These are phyloP conservation scores for Phaenicophaeus curvirostris DNA, from an alignment of 2,797 vertebrate species.

Conservation along the genomic window DNA sequence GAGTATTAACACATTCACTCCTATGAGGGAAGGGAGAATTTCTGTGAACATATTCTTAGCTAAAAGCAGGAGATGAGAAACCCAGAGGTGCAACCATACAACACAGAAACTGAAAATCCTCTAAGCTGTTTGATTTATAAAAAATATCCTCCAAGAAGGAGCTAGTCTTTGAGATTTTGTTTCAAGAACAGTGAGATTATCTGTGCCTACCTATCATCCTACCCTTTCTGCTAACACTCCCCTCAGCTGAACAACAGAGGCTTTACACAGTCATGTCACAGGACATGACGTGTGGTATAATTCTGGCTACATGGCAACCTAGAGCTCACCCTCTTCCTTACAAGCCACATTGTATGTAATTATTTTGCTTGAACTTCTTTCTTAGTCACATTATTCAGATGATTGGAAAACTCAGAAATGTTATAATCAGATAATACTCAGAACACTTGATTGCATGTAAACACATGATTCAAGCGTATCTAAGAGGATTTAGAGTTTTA, in stretches of 20 bases:
- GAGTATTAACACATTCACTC: neutral
- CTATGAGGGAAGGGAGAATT: neutral
- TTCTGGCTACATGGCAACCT: neutral
- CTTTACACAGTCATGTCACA: neutral
- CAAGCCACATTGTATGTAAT: neutral
- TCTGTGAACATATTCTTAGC: neutral
- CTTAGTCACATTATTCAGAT: neutral
- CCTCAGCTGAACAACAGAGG: neutral
- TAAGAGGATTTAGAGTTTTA: neutral
- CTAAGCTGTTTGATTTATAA: neutral
- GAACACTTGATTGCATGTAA: neutral
- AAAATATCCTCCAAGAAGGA: neutral
- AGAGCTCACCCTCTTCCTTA: neutral
- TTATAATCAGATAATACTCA: neutral
- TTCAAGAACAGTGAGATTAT: neutral
- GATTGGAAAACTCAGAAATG: neutral
- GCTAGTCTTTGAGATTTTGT: neutral
- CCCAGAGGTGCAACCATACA: neutral
- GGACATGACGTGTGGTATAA: neutral
- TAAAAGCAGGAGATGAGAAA: slow-evolving; percentile 7
- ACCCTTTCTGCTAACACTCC: neutral
- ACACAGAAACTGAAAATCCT: neutral
- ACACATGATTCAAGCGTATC: neutral
- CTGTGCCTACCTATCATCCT: neutral
- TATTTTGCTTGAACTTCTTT: neutral